phyloP scores from a whole-genome alignment of 2,113 vertebrate species.

The Heloderma charlesbogerti region DNA sequence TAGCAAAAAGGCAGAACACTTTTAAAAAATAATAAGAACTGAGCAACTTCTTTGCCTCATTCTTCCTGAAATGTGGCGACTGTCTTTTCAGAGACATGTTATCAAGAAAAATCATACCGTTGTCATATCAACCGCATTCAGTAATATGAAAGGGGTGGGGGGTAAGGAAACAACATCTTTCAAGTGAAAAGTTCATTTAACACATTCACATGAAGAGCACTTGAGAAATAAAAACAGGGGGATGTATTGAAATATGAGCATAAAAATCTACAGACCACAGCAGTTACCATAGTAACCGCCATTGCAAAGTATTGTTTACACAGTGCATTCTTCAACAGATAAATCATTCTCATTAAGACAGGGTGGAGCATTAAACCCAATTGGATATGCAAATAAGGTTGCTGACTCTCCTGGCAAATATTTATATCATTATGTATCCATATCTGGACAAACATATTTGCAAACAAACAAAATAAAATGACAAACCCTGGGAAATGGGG shows the following conservation, averaged over 20 bases:
- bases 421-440: slow-evolving; percentile 26
- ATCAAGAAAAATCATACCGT: slow-evolving; percentile 56
- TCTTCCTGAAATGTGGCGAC: slow-evolving; percentile 37
- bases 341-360: slow-evolving; percentile 59
- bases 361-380: slow-evolving; percentile 35
- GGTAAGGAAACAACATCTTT: slow-evolving; percentile 63
- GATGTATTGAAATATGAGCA: slow-evolving; percentile 48
- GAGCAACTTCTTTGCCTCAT: background rate
- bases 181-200: slow-evolving; percentile 72
- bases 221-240: slow-evolving; percentile 58
- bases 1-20: slow-evolving; percentile 29
- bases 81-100: slow-evolving; percentile 52
- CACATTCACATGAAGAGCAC: slow-evolving; percentile 52
- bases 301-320: slow-evolving; percentile 48
- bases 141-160: slow-evolving; percentile 58
- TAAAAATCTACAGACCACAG: slow-evolving; percentile 47
- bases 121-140: slow-evolving; percentile 68
- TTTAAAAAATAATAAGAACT: background rate
- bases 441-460: slow-evolving; percentile 12
- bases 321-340: slow-evolving; percentile 48
- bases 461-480: slow-evolving; percentile 48
- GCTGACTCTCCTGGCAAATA: slow-evolving; percentile 40
- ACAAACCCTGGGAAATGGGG: background rate
- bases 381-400: slow-evolving; percentile 49
- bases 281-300: slow-evolving; percentile 66